Evolutionary conservation across 2,888 invertebrate genomes (phyloP).

Genomic region (Cerastis leucographa): DNA sequence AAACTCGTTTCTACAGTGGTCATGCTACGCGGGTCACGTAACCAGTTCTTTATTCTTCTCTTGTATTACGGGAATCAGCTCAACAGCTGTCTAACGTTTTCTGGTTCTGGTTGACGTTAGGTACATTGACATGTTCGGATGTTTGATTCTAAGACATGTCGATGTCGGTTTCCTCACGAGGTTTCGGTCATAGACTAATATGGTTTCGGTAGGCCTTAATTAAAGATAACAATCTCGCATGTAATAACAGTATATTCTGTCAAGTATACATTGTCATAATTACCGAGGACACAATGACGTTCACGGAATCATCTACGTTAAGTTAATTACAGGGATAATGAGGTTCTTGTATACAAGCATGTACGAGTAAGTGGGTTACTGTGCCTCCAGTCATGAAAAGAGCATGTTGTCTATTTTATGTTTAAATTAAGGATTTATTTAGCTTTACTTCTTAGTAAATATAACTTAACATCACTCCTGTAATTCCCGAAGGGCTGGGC

Average conservation of each 20-base stretch:
- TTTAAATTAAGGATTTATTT: background rate
- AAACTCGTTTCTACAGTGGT: too few relatives aligned
- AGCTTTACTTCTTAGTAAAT: background rate
- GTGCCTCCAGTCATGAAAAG: background rate
- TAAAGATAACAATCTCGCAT: conserved; percentile 12
- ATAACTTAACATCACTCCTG: too few relatives aligned
- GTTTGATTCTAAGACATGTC: background rate
- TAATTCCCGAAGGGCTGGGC: too few relatives aligned
- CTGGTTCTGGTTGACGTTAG: background rate
- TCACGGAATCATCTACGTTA: conserved; percentile 44
- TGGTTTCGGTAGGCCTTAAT: background rate
- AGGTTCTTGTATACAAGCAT: conserved; percentile 22
- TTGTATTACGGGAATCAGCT: background rate
- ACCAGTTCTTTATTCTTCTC: too few relatives aligned
- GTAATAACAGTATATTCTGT: conserved; percentile 28
- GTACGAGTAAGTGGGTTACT: conserved; percentile 13
- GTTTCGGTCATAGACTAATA: too few relatives aligned
- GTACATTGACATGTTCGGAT: too few relatives aligned
- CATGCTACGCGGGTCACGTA: too few relatives aligned
- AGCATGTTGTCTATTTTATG: background rate
- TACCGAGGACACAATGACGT: conserved; percentile 33
- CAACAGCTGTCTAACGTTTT: background rate
- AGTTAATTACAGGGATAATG: conserved; percentile 49
- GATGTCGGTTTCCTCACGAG: background rate
- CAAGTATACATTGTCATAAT: conserved; percentile 33